Evolutionary conservation across 2,113 vertebrate species (phyloP).

Genomic region (Zapus hudsonius): DNA sequence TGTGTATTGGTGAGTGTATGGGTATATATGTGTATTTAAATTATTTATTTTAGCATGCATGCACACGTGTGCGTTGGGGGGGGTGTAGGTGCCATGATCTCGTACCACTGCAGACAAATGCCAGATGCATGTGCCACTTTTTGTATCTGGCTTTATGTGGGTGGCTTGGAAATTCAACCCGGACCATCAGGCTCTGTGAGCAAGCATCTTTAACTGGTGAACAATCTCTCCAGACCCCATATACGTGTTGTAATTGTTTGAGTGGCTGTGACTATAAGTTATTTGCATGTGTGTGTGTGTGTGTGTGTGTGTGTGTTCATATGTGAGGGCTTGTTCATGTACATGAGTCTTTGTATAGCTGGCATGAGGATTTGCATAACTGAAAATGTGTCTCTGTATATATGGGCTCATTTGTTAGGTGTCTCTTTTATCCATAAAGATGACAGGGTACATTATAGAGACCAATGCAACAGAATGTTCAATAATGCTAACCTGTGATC

Average conservation of each 20-base stretch:
- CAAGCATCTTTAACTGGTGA: too few relatives aligned
- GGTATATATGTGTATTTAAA: neutral
- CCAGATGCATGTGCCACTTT: too few relatives aligned
- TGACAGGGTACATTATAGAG: slow-evolving; percentile 19
- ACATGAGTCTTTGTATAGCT: neutral
- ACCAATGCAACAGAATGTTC: slow-evolving; percentile 5
- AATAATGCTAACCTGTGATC: neutral
- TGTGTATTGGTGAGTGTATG: neutral
- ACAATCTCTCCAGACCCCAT: too few relatives aligned
- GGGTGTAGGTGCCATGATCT: too few relatives aligned
- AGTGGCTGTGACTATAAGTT: neutral
- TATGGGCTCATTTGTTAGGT: neutral
- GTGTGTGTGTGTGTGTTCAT: neutral
- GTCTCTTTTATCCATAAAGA: slow-evolving; percentile 20
- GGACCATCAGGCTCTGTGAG: too few relatives aligned
- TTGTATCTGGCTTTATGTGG: neutral
- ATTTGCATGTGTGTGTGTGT: neutral
- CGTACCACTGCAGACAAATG: too few relatives aligned
- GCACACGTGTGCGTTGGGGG: too few relatives aligned
- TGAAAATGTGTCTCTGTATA: neutral
- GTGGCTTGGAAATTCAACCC: too few relatives aligned
- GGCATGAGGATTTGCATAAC: neutral
- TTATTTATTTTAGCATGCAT: too few relatives aligned
- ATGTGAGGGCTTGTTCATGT: neutral
- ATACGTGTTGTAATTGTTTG: neutral